Evolutionary conservation across 53 echinoderm and acorn worm genomes (phyloP), one percentile per base, ranked within the genome.

Genomic region (Pentamera pediparva): DNA sequence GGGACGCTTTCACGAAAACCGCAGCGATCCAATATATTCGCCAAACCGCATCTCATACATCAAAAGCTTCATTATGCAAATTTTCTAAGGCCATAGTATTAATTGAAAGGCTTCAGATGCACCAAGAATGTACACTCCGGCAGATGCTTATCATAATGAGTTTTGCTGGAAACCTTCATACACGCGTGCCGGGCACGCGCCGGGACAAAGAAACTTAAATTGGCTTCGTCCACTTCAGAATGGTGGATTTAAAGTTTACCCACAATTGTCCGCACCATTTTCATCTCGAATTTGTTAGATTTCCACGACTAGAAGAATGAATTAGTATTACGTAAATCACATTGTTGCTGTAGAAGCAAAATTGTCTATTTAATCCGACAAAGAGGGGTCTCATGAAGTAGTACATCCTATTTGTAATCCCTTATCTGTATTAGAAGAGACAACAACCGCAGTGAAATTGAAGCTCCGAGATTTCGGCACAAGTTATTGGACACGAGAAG

Each of bases 81-180:
- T 67, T 67, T 67, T 67, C 39, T 37, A 39, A 67, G 45, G 67
- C n/a, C 45, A 67, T 67, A 67, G 35, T 67, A 67, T 67, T 47
- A 67, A 67, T 67, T 67, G 67, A 67, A 67, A 67, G 67, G 67
- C 40, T 67, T 67, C 67, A 41, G 67, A 67, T 67, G 67, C 67
- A 67, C 67, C 45, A 67, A 67, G 67, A 67, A 67, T 67, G 67
- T 67, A 67, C 67, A 67, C 67, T 43, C 43, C 48, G 67, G 67
- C 67, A 67, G 67, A 67, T 67, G 73, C 55, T 72, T 72, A 54
- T 36, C 73, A 72, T 72, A 72, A 72, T 72, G 52, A 72, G 73
- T 67, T 67, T 67, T 27, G 73, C 73, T 54, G 73, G 54, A 37
- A 72, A 15, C 52, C 54, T 72, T 26, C 35, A 52, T 33, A 32